These are phyloP conservation scores for Geophilus truncorum DNA, from an alignment of 2,888 invertebrate genomes.

Conservation along the genomic window DNA sequence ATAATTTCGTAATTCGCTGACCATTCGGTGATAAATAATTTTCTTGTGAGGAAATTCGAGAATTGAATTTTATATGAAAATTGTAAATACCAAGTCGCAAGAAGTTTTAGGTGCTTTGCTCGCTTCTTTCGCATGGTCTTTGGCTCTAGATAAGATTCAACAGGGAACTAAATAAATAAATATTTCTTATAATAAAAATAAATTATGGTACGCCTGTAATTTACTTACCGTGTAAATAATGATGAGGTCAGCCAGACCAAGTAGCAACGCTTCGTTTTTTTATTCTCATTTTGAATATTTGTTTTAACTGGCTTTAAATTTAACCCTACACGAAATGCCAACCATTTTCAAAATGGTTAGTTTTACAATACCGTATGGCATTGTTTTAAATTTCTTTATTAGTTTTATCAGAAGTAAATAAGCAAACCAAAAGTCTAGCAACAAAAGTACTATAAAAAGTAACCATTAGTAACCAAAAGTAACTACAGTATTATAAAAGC, in stretches of 20 bases:
- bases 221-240: not conserved
- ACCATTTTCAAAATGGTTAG: no score
- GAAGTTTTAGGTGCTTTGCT: not conserved
- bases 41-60: no score
- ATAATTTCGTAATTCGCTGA: not conserved
- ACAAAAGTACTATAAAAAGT: no score
- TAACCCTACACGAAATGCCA: no score
- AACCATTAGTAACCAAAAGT: no score
- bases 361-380: no score
- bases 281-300: not conserved
- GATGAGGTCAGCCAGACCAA: not conserved
- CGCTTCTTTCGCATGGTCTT: not conserved
- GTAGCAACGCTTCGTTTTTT: not conserved
- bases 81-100: not conserved
- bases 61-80: not conserved
- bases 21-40: constrained; percentile 1
- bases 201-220: no score
- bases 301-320: no score
- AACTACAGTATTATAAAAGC: no score
- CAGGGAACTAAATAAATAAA: not conserved
- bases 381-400: no score
- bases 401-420: no score
- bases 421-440: no score
- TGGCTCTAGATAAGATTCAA: not conserved
- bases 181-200: not conserved